phyloP scores from a whole-genome alignment of 2,797 vertebrate species.

The Acipenser oxyrinchus region DNA sequence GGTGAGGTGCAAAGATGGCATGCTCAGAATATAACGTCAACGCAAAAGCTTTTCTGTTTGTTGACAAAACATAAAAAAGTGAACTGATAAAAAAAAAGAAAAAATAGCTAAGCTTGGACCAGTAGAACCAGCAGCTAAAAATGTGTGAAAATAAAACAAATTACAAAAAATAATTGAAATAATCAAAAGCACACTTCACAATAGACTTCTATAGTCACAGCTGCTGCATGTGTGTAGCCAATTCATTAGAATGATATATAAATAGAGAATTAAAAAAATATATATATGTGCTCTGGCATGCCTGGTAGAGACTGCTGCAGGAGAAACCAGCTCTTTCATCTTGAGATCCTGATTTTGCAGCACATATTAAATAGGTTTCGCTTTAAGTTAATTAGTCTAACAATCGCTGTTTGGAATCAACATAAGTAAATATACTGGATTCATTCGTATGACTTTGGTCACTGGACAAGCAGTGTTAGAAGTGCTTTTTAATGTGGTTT shows the following conservation, averaged over 20 bases:
- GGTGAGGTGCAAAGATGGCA: conserved; percentile 91
- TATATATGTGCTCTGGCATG: conserved; percentile 60
- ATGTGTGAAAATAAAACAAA: conserved; percentile 33
- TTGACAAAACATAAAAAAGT: conserved; percentile 48
- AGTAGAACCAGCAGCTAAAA: conserved; percentile 72
- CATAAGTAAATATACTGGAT: too few relatives aligned
- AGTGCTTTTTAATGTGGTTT: background rate
- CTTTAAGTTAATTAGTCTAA: too few relatives aligned
- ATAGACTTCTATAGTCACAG: conserved; percentile 55
- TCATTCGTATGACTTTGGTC: too few relatives aligned
- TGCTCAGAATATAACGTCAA: conserved; percentile 72
- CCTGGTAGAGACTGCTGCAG: conserved; percentile 70
- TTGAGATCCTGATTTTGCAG: conserved; percentile 60
- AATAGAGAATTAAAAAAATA: conserved; percentile 48
- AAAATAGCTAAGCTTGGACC: conserved; percentile 72
- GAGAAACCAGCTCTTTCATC: conserved; percentile 97
- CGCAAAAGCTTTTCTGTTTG: conserved; percentile 43
- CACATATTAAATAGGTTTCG: too few relatives aligned
- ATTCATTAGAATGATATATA: conserved; percentile 46
- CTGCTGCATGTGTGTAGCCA: conserved; percentile 55
- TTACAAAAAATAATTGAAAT: conserved; percentile 36
- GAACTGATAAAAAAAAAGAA: conserved; percentile 46
- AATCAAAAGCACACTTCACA: conserved; percentile 52
- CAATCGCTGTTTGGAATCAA: too few relatives aligned
- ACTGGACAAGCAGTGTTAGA: too few relatives aligned